Base-by-base conservation (phyloP, 2,113 vertebrate genomes). In the Sander lucioperca region DNA sequence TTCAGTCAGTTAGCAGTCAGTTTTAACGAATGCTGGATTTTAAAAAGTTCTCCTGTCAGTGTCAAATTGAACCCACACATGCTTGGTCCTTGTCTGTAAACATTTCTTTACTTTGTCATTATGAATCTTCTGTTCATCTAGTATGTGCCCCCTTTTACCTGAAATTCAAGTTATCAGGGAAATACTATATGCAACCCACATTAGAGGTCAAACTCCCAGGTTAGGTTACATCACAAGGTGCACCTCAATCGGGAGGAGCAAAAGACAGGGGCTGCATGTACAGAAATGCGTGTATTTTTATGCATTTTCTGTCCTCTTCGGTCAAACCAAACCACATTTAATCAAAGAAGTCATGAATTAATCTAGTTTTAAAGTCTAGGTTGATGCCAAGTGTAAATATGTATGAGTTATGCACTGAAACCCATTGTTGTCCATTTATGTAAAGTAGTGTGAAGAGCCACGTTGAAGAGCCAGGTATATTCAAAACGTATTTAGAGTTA, bases 361-460 rank as follows among this genome's bases (percentile, higher is more conserved):
- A 62, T 0, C 0, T 12, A 7, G 33, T 74, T 79, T 73, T 43
- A 74, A 66, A 64, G 33, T 84, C 23, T 51, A 54, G 27, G 51
- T 69, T 39, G 15, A 67, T 70, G 68, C 19, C 39, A 50, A 72
- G 5, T 58, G 59, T 72, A 27, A 86, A 85, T 81, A 62, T 75
- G 43, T 62, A 59, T 71, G 63, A 7, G 76, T 67, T 85, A 1
- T 73, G 57, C 69, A 79, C 82, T 85, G 63, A 82, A 77, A 63
- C 77, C 57, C 14, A 50, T 68, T 82, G 63, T 74, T 74, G 59
- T 84, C 75, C 63, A 61, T 73, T 79, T 77, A 88, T 79, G 78
- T 81, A 81, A 86, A 83, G 83, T 53, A 56, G 33, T 75, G 82
- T 77, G 67, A 73, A 84, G 73, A 73, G 77, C 54, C 65, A 74